Evolutionary conservation across 2,113 vertebrate species (phyloP).

Genomic region (Donacobius atricapilla): DNA sequence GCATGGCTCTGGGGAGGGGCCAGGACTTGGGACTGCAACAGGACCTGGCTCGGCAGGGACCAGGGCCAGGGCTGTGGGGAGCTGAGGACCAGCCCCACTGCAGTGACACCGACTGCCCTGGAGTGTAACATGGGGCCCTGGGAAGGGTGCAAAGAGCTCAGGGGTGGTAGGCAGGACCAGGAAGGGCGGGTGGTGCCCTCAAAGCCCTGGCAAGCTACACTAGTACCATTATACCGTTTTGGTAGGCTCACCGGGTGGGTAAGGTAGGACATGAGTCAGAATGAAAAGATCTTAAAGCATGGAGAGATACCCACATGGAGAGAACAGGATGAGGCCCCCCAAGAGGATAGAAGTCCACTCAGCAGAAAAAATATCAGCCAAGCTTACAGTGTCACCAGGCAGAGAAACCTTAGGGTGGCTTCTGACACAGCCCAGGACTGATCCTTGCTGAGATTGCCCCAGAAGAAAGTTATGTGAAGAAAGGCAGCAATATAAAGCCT

Average conservation of each 20-base stretch:
- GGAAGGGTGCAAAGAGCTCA: neutral
- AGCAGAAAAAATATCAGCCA: neutral
- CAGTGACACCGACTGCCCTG: fast-evolving
- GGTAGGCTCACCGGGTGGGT: neutral
- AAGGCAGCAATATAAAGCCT: neutral
- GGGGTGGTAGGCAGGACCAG: neutral
- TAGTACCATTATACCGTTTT: neutral
- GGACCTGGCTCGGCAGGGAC: neutral
- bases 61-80: neutral
- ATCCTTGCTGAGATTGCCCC: neutral
- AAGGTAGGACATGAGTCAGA: neutral
- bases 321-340: neutral
- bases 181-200: neutral
- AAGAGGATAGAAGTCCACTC: neutral
- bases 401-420: neutral
- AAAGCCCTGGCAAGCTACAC: neutral
- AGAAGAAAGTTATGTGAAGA: neutral
- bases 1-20: neutral
- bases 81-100: neutral
- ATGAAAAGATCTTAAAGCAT: neutral
- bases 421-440: neutral
- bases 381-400: neutral
- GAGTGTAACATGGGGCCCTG: neutral
- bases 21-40: fast-evolving
- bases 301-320: neutral